A percentile compares a stretch with the other conserved stretches of the same genome.
phyloP scores from a whole-genome alignment of 1,140 invertebrate genomes.

The Cotesia chilonis region DNA sequence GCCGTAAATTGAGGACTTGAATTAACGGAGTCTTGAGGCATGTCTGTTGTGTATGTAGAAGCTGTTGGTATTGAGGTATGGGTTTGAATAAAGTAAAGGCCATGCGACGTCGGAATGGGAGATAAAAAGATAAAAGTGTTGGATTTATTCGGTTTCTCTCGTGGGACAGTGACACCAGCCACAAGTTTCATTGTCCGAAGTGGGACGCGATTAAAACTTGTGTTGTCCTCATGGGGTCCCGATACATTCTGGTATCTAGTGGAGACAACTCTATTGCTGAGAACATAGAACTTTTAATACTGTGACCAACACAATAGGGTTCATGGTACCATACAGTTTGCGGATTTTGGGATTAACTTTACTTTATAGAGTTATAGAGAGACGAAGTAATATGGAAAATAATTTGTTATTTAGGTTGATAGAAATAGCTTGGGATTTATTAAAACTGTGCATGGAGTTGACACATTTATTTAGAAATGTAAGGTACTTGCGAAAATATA shows the following conservation, averaged over 20 bases:
- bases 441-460: too few species aligned
- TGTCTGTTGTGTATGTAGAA: background rate
- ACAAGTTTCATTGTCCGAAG: slow-evolving; percentile 32
- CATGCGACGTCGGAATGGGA: background rate
- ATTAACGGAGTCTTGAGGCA: slow-evolving; percentile 20
- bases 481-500: too few species aligned
- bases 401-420: too few species aligned
- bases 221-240: slow-evolving; percentile 22
- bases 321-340: too few species aligned
- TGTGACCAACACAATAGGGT: too few species aligned
- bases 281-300: background rate
- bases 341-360: too few species aligned
- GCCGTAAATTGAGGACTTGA: slow-evolving; percentile 32
- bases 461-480: too few species aligned
- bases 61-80: background rate
- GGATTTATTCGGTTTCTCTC: slow-evolving; percentile 15
- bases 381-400: too few species aligned
- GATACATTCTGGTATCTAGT: slow-evolving; percentile 5
- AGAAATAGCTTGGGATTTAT: too few species aligned
- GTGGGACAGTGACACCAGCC: background rate
- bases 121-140: slow-evolving; percentile 14
- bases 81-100: background rate
- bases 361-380: too few species aligned
- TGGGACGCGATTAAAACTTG: slow-evolving; percentile 13
- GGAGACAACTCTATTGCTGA: background rate